These are phyloP conservation scores for Harlomillsia oculata DNA, from an alignment of 1,140 invertebrate species.

Conservation along the genomic window DNA sequence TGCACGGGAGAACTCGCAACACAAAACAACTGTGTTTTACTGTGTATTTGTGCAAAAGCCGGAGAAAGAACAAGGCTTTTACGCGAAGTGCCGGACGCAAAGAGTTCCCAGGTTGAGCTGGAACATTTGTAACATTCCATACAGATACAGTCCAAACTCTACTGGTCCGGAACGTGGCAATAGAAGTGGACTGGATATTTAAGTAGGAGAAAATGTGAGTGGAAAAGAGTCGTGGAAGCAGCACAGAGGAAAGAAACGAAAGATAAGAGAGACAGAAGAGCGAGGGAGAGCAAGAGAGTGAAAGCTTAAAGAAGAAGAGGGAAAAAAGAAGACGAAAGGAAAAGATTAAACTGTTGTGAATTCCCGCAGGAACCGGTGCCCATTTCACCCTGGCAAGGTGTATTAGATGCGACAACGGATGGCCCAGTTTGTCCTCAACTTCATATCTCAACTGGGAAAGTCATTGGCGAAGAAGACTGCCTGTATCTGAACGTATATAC, in stretches of 20 bases:
- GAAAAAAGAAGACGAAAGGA: neutral
- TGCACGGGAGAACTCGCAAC: too few relatives aligned
- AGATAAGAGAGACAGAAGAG: neutral
- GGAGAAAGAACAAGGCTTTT: too few relatives aligned
- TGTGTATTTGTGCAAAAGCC: too few relatives aligned
- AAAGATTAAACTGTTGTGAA: conserved; percentile 11
- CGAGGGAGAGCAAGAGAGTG: neutral
- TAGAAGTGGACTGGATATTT: neutral
- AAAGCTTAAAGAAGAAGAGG: neutral
- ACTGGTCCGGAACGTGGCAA: neutral
- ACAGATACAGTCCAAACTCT: neutral
- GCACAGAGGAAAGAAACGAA: neutral
- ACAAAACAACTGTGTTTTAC: too few relatives aligned
- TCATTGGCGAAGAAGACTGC: conserved; percentile 53
- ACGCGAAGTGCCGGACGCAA: too few relatives aligned
- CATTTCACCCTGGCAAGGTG: conserved; percentile 49
- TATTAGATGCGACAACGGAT: conserved; percentile 50
- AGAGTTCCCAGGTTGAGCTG: too few relatives aligned
- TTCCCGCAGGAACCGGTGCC: conserved; percentile 48
- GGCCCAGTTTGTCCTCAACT: conserved; percentile 58
- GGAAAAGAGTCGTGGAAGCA: neutral
- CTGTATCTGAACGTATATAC: conserved; percentile 57
- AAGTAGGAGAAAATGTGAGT: neutral
- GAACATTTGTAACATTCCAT: too few relatives aligned
- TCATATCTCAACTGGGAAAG: conserved; percentile 37